These are phyloP conservation scores for Malurus elegans DNA, from an alignment of 2,113 vertebrate genomes.

Conservation along the genomic window DNA sequence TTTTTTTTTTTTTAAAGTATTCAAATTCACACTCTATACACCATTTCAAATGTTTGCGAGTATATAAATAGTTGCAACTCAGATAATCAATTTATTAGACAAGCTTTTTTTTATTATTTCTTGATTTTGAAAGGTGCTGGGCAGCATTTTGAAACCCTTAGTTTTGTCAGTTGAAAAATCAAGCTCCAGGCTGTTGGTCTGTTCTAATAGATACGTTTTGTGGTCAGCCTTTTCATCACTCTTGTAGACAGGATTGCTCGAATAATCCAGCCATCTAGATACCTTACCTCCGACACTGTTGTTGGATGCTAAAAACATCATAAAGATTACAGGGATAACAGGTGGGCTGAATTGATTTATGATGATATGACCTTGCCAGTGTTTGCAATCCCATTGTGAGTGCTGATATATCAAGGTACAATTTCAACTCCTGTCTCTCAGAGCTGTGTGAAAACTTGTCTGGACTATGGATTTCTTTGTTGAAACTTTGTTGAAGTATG, in stretches of 20 bases:
- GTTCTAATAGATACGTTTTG: background rate
- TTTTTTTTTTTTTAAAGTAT: background rate
- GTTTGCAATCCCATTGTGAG: background rate
- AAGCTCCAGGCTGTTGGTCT: background rate
- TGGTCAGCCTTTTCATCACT: slow-evolving; percentile 49
- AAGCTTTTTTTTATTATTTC: background rate
- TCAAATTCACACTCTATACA: background rate
- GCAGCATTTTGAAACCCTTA: background rate
- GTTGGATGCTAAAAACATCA: slow-evolving; percentile 3
- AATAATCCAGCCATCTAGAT: slow-evolving; percentile 35
- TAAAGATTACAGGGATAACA: slow-evolving; percentile 4
- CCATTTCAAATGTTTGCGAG: background rate
- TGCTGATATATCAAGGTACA: background rate
- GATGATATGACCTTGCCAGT: background rate
- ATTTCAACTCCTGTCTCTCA: background rate
- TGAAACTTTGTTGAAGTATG: accelerated
- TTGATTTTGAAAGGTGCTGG: background rate
- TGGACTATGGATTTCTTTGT: background rate
- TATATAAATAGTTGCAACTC: background rate
- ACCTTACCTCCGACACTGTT: background rate
- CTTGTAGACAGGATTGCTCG: slow-evolving; percentile 27
- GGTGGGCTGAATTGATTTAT: slow-evolving; percentile 4
- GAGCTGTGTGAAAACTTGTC: background rate
- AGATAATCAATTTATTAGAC: background rate
- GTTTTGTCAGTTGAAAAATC: background rate